A percentile compares a stretch with the other conserved stretches of the same genome.
Conservation (phyloP, 2,888 invertebrate genomes). For the Phaedon cochleariae region DNA sequence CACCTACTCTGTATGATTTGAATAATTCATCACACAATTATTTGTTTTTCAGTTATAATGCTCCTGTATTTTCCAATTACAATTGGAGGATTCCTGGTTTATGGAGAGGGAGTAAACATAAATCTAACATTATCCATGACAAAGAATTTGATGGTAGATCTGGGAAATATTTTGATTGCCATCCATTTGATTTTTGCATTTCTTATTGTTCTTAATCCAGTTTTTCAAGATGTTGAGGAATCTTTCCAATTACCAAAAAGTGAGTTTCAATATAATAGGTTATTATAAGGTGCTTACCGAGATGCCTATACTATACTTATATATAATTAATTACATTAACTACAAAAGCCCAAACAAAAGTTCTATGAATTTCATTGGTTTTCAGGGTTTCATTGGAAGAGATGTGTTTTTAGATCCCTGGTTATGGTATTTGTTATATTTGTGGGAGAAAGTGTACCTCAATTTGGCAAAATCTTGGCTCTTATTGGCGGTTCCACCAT, state of each 20-base stretch:
- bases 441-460: slow-evolving; percentile 73
- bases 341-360: no score
- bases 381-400: slow-evolving; percentile 69
- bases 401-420: slow-evolving; percentile 67
- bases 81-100: slow-evolving; percentile 70
- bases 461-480: slow-evolving; percentile 74
- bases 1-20: no score
- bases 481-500: slow-evolving; percentile 77
- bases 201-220: slow-evolving; percentile 75
- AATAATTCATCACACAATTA: no score
- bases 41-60: slow-evolving; percentile 65
- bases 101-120: slow-evolving; percentile 68
- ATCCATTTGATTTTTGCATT: slow-evolving; percentile 73
- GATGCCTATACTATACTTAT: no score
- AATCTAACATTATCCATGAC: slow-evolving; percentile 69
- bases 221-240: slow-evolving; percentile 76
- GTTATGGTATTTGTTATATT: slow-evolving; percentile 70
- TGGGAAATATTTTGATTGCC: slow-evolving; percentile 71
- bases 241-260: slow-evolving; percentile 69
- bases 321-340: no score
- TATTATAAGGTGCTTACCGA: not conserved
- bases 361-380: no score
- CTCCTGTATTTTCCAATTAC: slow-evolving; percentile 69
- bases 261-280: slow-evolving; percentile 52
- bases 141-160: slow-evolving; percentile 65